Percentiles rank a stretch among this genome's conserved stretches.
phyloP scores from a whole-genome alignment of 2,113 vertebrate species.

The rabbit (Oryctolagus cuniculus) region mOryCun1.1 NC_091432.1:15212501-15213000 shows the following conservation, averaged over 20 bases:
- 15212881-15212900: neutral
- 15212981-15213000: neutral
- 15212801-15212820: neutral
- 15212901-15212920: neutral
- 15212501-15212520: neutral
- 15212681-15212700: neutral
- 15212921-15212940: neutral
- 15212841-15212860: neutral
- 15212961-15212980: neutral
- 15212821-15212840: neutral
- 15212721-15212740: neutral
- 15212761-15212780: neutral
- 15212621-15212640: neutral
- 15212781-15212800: neutral
- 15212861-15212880: neutral
- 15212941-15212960: neutral
- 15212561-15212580: too few species aligned
- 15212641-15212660: neutral
- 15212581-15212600: neutral
- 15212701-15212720: neutral
- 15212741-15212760: neutral
- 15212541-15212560: neutral
- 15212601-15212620: neutral
- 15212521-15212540: neutral
- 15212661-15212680: neutral